Evolutionary conservation across 2,888 invertebrate genomes (phyloP), one percentile per base, ranked within the genome.

Genomic region (Nesidiocoris tenuis): DNA sequence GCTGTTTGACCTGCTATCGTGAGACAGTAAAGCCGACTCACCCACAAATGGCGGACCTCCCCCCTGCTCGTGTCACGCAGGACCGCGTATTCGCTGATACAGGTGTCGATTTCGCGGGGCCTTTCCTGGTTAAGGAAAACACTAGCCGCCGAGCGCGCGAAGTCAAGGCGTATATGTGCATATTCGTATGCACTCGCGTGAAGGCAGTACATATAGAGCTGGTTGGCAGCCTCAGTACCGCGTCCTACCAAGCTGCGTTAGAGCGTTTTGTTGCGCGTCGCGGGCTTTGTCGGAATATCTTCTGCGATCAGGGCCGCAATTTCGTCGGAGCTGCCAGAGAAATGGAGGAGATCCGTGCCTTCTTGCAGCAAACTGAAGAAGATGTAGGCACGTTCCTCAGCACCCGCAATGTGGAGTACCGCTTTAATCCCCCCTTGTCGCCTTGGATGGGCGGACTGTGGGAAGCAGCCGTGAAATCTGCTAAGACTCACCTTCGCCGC

Each of bases 1-100:
- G 17, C n/a, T n/a, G 9, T 70, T 56, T 19, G 16, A n/a, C 19
- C 3, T 70, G 70, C 22, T 23, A 57, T 19, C 56, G 23, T 59
- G 2, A 18, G 17, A 25, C 18, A 66, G 66, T 55, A 21, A 12
- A 54, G 2, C 18, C 19, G 54, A 17, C 1, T 9, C 70, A 70
- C 24, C 70, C 70, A 1, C 7, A 22, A 59, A 70, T 70, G 70
- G 57, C 21, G 7, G 59, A 70, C 22, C 19, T 70, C 9, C 70
- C 70, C 12, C 12, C 21, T 9, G 56, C 12, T 12, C 1, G 57
- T 2, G 57, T 66, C 2, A 24, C 25, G 3, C 66, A 3, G 5
- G 17, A 25, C 7, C 9, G 66, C 9, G 9, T 54, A 25, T 66
- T 66, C 66, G 18, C 18, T 3, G 5, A 66, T 24, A 66, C 66